These are phyloP conservation scores for Lepidocolaptes lacrymiger DNA, from an alignment of 2,797 vertebrate genomes.

Conservation along the genomic window DNA sequence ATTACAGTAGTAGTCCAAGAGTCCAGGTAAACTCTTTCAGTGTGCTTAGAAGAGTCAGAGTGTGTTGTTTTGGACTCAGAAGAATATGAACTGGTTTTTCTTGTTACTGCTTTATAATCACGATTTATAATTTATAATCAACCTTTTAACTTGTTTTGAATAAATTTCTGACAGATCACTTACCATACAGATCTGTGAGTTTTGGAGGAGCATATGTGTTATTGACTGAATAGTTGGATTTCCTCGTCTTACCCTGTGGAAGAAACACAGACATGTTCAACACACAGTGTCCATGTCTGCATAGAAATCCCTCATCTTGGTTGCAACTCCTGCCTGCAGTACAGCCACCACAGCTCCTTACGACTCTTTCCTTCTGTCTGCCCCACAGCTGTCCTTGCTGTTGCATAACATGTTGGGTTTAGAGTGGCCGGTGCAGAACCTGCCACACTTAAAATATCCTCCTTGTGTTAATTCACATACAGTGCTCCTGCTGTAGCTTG, in stretches of 20 bases:
- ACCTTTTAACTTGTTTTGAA: background rate
- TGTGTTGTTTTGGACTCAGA: background rate
- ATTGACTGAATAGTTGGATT: background rate
- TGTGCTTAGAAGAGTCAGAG: background rate
- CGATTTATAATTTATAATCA: background rate
- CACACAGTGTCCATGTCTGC: background rate
- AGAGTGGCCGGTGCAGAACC: background rate
- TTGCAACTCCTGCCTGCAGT: background rate
- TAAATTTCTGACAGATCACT: background rate
- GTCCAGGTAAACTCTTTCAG: background rate
- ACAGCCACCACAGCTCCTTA: background rate
- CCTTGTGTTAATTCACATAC: background rate
- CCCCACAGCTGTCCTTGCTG: background rate
- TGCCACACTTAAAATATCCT: background rate
- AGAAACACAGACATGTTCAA: background rate
- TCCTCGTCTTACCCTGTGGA: background rate
- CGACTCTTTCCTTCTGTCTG: background rate
- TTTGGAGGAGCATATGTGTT: background rate
- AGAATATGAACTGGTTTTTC: background rate
- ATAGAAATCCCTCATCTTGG: background rate
- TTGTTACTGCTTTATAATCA: background rate
- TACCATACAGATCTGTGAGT: accelerated
- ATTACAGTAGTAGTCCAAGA: background rate
- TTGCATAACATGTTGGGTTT: background rate
- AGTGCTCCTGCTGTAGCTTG: background rate